These are phyloP conservation scores for Microcebus griseorufus DNA, from an alignment of 2,113 vertebrate genomes.

Conservation along the genomic window DNA sequence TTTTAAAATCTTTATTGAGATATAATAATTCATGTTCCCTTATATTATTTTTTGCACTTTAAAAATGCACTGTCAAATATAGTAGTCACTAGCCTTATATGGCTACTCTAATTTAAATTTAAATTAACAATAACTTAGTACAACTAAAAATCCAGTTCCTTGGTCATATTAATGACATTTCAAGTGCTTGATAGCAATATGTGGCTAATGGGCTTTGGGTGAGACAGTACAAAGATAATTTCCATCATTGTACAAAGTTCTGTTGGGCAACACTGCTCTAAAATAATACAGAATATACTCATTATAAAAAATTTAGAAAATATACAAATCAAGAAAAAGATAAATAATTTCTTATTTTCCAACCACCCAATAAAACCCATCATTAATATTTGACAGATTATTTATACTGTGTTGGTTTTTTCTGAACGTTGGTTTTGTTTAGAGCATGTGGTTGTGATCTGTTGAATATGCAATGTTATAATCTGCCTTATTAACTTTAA, in stretches of 20 bases:
- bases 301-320: conserved; percentile 1
- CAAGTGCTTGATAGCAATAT: not conserved
- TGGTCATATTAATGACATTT: not conserved
- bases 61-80: not conserved
- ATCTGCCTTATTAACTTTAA: conserved; percentile 22
- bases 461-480: not conserved
- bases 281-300: not conserved
- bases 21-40: not conserved
- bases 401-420: not conserved
- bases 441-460: not conserved
- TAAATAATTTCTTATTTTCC: not conserved
- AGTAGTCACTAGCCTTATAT: not conserved
- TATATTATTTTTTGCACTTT: not conserved
- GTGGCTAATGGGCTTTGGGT: not conserved
- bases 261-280: not conserved
- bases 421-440: conserved; percentile 2
- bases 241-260: not conserved
- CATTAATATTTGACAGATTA: not conserved
- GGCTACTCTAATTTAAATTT: not conserved
- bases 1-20: conserved; percentile 5
- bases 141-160: not conserved
- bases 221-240: not conserved
- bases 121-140: not conserved
- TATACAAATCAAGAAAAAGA: not conserved
- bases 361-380: not conserved